phyloP scores from a whole-genome alignment of 1,140 invertebrate genomes.

The Spodoptera frugiperda region DNA sequence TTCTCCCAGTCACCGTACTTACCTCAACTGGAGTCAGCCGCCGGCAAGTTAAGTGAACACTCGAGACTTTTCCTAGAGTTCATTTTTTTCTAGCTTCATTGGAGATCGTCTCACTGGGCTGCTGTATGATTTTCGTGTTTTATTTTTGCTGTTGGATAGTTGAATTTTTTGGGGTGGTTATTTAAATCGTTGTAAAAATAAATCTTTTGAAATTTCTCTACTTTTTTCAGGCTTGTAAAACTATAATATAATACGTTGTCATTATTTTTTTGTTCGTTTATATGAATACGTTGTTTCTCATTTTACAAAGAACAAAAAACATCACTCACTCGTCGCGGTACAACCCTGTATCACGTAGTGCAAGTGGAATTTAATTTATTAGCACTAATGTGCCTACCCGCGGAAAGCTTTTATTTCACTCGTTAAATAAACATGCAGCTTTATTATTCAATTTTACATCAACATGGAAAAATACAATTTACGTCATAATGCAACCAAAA shows the following conservation, averaged over 20 bases:
- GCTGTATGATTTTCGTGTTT: neutral
- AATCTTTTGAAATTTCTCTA: too few relatives aligned
- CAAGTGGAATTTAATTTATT: conserved; percentile 30
- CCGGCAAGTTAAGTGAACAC: conserved; percentile 42
- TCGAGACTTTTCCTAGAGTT: conserved; percentile 40
- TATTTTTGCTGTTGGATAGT: neutral
- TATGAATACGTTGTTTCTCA: neutral
- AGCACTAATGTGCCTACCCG: neutral
- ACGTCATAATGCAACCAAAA: conserved; percentile 26
- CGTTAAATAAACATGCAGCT: conserved; percentile 27
- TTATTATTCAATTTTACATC: conserved; percentile 24
- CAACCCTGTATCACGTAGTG: conserved; percentile 11
- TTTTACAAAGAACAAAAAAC: conserved; percentile 2
- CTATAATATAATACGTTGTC: too few relatives aligned
- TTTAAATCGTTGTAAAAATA: neutral
- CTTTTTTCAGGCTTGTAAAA: too few relatives aligned
- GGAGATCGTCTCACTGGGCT: neutral
- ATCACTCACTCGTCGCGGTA: neutral
- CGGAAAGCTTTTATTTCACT: conserved; percentile 15
- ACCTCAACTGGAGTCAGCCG: conserved; percentile 29
- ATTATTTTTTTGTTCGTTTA: too few relatives aligned
- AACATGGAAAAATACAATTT: conserved; percentile 12
- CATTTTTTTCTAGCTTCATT: conserved; percentile 25
- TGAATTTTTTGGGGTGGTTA: neutral
- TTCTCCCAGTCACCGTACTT: conserved; percentile 15